A percentile compares a stretch with the other conserved stretches of the same genome.
These are phyloP conservation scores for Eilema sororculum DNA, from an alignment of 2,888 invertebrate genomes.

Conservation along the genomic window DNA sequence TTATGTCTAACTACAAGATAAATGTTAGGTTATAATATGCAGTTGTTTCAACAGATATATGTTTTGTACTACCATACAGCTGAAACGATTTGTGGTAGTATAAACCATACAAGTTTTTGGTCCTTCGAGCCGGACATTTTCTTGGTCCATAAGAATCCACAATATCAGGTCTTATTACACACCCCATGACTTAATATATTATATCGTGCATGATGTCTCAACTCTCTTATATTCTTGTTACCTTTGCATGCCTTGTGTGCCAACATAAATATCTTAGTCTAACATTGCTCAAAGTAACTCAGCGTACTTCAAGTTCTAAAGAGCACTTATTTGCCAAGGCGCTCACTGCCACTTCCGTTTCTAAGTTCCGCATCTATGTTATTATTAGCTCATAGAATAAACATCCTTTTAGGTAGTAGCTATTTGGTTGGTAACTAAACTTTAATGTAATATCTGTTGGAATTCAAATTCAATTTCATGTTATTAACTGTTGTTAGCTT, in stretches of 20 bases:
- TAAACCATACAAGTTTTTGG: too few species aligned
- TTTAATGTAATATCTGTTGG: neutral
- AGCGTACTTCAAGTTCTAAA: neutral
- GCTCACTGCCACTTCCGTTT: neutral
- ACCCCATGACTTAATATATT: neutral
- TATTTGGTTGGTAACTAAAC: neutral
- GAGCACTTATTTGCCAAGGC: neutral
- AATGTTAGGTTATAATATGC: neutral
- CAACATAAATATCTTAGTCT: neutral
- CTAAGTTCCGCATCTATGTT: neutral
- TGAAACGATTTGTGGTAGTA: too few species aligned
- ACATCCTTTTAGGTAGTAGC: neutral
- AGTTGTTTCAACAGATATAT: too few species aligned
- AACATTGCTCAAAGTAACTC: conserved; percentile 3
- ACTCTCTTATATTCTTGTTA: neutral
- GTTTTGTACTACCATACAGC: too few species aligned
- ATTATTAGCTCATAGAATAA: neutral
- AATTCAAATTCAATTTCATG: neutral
- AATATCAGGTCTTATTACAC: too few species aligned
- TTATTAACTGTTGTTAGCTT: neutral
- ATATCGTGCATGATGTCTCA: neutral
- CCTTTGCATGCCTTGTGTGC: neutral
- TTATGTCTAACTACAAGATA: too few species aligned
- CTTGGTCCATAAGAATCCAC: too few species aligned
- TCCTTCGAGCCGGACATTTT: too few species aligned